phyloP scores from a whole-genome alignment of 2,888 invertebrate species.

The Philereme vetulata region DNA sequence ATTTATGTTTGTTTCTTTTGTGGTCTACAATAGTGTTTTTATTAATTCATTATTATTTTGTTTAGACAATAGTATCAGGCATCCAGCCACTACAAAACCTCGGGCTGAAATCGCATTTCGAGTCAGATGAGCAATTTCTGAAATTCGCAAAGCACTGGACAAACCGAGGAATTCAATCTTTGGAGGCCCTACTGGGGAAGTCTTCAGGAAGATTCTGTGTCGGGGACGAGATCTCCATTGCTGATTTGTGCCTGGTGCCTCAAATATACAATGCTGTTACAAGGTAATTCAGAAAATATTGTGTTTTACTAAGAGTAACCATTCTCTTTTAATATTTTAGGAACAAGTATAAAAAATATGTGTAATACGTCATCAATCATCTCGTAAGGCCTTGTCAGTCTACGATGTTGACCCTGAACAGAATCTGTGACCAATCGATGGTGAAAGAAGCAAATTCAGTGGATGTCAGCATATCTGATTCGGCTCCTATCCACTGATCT shows the following conservation, averaged over 20 bases:
- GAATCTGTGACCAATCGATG: no score
- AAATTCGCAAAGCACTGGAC: constrained; percentile 82
- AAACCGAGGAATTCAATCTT: constrained; percentile 79
- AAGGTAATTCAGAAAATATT: constrained; percentile 62
- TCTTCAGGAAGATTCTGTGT: constrained; percentile 83
- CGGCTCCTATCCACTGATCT: no score
- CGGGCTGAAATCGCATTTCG: constrained; percentile 68
- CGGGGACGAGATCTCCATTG: constrained; percentile 85
- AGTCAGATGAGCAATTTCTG: constrained; percentile 62
- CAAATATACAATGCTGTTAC: constrained; percentile 84
- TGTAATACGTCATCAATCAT: no score
- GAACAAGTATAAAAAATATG: no score
- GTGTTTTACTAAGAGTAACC: no score
- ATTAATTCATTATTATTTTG: constrained; percentile 3
- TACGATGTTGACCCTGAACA: no score
- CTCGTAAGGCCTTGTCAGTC: no score
- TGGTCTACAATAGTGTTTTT: no score
- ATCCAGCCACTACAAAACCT: constrained; percentile 89
- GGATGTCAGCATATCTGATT: no score
- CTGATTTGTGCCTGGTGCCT: constrained; percentile 87
- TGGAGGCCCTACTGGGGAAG: constrained; percentile 77
- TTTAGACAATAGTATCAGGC: constrained; percentile 84
- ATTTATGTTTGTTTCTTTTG: no score
- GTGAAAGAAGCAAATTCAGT: no score
- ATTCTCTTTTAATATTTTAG: no score